A percentile compares a stretch with the other conserved stretches of the same genome.
These are phyloP conservation scores for Baronia brevicornis DNA, from an alignment of 2,888 invertebrate genomes.

Conservation along the genomic window DNA sequence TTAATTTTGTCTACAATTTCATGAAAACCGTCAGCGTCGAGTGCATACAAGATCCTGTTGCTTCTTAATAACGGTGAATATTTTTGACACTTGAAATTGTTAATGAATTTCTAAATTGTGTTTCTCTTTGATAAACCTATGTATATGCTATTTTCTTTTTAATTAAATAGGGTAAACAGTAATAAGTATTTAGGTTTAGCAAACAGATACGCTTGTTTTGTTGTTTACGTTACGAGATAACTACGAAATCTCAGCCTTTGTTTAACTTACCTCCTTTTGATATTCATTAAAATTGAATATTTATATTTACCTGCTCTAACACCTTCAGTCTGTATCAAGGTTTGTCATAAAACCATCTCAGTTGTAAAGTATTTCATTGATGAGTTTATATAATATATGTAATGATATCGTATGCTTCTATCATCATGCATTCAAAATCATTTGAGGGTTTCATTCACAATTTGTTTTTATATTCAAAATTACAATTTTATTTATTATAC, in stretches of 20 bases:
- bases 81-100: conserved; percentile 32
- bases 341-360: too few relatives aligned
- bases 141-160: neutral
- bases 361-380: too few relatives aligned
- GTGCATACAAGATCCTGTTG: conserved; percentile 65
- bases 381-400: too few relatives aligned
- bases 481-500: too few relatives aligned
- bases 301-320: too few relatives aligned
- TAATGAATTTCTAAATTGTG: conserved; percentile 6
- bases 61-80: conserved; percentile 64
- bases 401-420: too few relatives aligned
- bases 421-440: too few relatives aligned
- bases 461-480: too few relatives aligned
- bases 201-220: neutral
- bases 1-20: conserved; percentile 48
- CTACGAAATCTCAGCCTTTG: neutral
- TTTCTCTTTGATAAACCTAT: conserved; percentile 3
- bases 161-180: neutral
- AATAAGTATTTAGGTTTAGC: neutral
- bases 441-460: too few relatives aligned
- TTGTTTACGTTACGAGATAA: conserved; percentile 1
- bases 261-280: neutral
- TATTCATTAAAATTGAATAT: conserved; percentile 1
- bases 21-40: conserved; percentile 57
- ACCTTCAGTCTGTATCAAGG: too few relatives aligned